Conservation (phyloP, 2,113 vertebrate species). For the Phyllostomus discolor region DNA sequence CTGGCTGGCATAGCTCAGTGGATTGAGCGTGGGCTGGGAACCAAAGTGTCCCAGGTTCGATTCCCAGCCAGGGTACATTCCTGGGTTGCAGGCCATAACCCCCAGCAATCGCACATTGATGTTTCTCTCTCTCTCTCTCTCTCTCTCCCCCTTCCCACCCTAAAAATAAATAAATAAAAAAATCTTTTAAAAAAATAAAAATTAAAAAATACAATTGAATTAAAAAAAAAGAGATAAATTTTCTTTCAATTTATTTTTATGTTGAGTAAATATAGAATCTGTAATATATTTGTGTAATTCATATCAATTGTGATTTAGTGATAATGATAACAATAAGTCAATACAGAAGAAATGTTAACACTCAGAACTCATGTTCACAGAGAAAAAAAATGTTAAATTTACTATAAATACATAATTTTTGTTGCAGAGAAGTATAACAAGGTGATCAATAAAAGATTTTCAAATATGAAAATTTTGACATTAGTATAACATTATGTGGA, state of each 20-base stretch:
- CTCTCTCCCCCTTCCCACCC: too few species aligned
- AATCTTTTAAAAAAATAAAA: too few species aligned
- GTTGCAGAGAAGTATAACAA: neutral
- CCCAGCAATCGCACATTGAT: too few species aligned
- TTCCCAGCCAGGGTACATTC: too few species aligned
- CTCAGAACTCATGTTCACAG: neutral
- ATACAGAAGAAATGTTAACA: conserved; percentile 4
- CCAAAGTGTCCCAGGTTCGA: too few species aligned
- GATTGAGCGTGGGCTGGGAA: too few species aligned
- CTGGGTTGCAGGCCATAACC: too few species aligned
- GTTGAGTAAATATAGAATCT: neutral
- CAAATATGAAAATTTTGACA: neutral
- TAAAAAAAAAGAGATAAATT: neutral
- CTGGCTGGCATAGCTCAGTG: too few species aligned
- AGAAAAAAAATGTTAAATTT: neutral
- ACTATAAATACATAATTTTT: neutral
- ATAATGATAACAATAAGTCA: neutral
- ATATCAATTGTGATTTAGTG: neutral
- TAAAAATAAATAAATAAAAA: too few species aligned
- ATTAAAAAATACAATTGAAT: too few species aligned
- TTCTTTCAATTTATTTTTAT: conserved; percentile 22
- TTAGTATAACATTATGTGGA: neutral
- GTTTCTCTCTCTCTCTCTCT: too few species aligned
- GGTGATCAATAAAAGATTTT: neutral
- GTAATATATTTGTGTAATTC: neutral